Evolutionary conservation across 1,140 invertebrate species (phyloP), one percentile per base, ranked within the genome.

Genomic region (Cydia fagiglandana): DNA sequence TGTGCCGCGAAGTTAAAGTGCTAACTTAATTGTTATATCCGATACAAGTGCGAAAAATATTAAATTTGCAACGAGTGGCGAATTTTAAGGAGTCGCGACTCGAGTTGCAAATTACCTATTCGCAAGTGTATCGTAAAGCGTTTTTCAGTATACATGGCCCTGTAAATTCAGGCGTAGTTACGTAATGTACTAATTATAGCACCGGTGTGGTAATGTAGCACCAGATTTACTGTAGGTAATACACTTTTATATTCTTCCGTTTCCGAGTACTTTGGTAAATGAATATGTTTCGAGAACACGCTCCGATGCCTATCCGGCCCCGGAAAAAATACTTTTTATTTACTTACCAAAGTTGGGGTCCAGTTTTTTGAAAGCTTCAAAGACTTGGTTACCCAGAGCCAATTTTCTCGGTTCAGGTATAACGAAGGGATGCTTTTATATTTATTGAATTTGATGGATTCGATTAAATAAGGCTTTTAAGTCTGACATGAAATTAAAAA

Each of bases 391-490:
- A 41, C 66, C 66, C 66, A 7, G 41, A 17, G 66, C 34, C 66
- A 68, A 68, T 38, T 68, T 38, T 20, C 41, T 68, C 41, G 66
- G 66, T 38, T 15, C 30, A 70, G 66, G 66, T 70, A 70, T 68
- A 15, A 28, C 28, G 30, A 70, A 4, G 34, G n/a, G 12, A 28
- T 66, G 66, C 66, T 70, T 70, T 70, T 70, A 70, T 70, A 70
- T 70, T 70, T 70, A 70, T 70, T 70, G 34, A 70, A 70, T 70
- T 70, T 38, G 66, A 70, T 41, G 34, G 66, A 70, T 70, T 38
- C 15, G 1, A 70, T 70, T 70, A 13, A 15, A 41, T 53, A 53
- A 53, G 50, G n/a, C 66, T 38, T 70, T 45, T 41, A 70, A 5
- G 56, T 1, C 17, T 53, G 4, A 6, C 13, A 6, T 53, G n/a